Conservation (phyloP, 2,113 vertebrate species). For the Fregetta grallaria region DNA sequence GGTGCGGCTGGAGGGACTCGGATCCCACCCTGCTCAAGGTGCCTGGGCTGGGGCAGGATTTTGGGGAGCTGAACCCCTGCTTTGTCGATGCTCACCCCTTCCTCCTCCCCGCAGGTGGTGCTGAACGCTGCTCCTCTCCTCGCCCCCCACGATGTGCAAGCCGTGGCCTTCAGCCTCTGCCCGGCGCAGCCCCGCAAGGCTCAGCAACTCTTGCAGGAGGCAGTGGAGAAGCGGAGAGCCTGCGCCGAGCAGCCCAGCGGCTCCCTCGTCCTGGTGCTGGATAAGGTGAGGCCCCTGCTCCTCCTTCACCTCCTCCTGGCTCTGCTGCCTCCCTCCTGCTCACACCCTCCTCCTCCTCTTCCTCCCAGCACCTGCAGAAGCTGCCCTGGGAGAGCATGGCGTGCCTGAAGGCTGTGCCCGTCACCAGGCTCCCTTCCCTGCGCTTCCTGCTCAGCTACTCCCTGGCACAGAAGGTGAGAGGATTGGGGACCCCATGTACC, state of each 20-base stretch:
- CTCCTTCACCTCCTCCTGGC: not conserved
- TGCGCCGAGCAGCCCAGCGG: not conserved
- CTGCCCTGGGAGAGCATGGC: slow-evolving; percentile 90
- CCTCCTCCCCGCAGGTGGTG: slow-evolving; percentile 60
- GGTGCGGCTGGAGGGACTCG: slow-evolving; percentile 64
- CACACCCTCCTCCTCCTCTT: not conserved
- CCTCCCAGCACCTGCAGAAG: slow-evolving; percentile 86
- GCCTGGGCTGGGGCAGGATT: not conserved
- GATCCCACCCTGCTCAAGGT: slow-evolving; percentile 81
- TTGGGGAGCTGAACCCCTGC: not conserved
- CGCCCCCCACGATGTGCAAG: slow-evolving; percentile 65
- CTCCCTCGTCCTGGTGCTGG: slow-evolving; percentile 86
- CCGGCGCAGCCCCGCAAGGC: slow-evolving; percentile 56
- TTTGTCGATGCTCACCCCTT: not conserved
- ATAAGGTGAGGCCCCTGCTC: slow-evolving; percentile 77
- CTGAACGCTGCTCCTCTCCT: slow-evolving; percentile 76
- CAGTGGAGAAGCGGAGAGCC: slow-evolving; percentile 46
- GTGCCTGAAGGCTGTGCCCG: slow-evolving; percentile 70
- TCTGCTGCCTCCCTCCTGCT: not conserved
- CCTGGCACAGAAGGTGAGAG: slow-evolving; percentile 77
- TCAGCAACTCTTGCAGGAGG: slow-evolving; percentile 69
- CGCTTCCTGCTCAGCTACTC: slow-evolving; percentile 83
- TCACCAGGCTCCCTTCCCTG: slow-evolving; percentile 88
- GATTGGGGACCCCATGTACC: accelerated
- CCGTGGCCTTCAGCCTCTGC: slow-evolving; percentile 73